phyloP scores from a whole-genome alignment of 2,888 invertebrate species.

The Tromatobia lineatoria region DNA sequence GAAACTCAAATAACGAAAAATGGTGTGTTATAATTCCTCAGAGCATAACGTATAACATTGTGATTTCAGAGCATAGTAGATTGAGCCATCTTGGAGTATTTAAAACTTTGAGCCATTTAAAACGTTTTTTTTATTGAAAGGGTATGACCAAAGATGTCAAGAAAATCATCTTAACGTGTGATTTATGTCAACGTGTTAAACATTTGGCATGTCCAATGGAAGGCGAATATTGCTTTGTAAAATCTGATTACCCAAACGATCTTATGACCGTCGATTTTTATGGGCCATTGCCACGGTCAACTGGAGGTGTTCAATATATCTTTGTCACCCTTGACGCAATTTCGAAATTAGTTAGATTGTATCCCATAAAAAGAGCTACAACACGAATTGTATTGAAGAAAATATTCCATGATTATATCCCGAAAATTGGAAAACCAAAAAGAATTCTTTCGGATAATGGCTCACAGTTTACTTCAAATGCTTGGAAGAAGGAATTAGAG shows the following conservation, averaged over 20 bases:
- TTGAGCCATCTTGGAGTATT: neutral
- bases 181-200: neutral
- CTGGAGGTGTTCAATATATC: slow-evolving; percentile 4
- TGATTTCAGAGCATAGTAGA: slow-evolving; percentile 12
- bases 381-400: neutral
- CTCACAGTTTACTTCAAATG: neutral
- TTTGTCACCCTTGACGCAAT: neutral
- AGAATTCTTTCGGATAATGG: neutral
- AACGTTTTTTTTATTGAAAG: neutral
- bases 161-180: neutral
- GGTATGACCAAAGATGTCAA: neutral
- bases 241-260: slow-evolving; percentile 14
- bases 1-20: too few relatives aligned
- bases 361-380: neutral
- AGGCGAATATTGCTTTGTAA: neutral
- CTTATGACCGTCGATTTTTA: slow-evolving; percentile 2
- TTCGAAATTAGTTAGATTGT: neutral
- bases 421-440: neutral
- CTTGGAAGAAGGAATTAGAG: neutral
- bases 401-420: neutral
- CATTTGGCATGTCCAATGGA: neutral
- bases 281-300: neutral
- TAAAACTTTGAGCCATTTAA: neutral
- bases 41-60: neutral
- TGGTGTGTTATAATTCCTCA: too few relatives aligned